Conservation (phyloP, 2,797 vertebrate genomes). For the Enteromius viviparus region DNA sequence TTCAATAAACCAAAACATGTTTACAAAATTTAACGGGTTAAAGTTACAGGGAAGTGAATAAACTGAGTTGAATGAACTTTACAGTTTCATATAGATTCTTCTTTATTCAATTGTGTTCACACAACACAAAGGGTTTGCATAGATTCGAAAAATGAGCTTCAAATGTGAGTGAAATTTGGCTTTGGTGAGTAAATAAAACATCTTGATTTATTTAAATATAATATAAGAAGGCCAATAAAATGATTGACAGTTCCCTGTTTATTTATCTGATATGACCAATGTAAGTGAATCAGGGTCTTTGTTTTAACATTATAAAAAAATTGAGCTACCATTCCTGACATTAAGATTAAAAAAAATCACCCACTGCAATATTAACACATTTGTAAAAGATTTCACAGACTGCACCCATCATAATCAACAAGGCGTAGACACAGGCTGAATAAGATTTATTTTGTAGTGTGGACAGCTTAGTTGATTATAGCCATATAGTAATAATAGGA, state of each 20-base stretch:
- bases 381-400: neutral
- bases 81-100: too few relatives aligned
- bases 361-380: neutral
- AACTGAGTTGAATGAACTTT: too few relatives aligned
- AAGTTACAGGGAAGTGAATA: too few relatives aligned
- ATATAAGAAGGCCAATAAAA: neutral
- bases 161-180: neutral
- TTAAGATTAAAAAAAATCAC: neutral
- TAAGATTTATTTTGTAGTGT: neutral
- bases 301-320: neutral
- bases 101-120: too few relatives aligned
- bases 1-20: too few relatives aligned
- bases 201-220: neutral
- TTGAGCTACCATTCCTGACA: neutral
- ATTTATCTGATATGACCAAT: neutral
- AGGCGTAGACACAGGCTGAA: neutral
- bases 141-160: neutral
- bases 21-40: too few relatives aligned
- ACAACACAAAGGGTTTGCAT: too few relatives aligned
- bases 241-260: neutral
- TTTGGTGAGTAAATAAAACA: neutral
- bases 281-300: neutral
- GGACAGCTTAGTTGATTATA: neutral
- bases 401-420: conserved; percentile 3
- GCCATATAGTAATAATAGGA: neutral